Conservation (phyloP, 2,888 invertebrate genomes). For the Eristalis intricaria region DNA sequence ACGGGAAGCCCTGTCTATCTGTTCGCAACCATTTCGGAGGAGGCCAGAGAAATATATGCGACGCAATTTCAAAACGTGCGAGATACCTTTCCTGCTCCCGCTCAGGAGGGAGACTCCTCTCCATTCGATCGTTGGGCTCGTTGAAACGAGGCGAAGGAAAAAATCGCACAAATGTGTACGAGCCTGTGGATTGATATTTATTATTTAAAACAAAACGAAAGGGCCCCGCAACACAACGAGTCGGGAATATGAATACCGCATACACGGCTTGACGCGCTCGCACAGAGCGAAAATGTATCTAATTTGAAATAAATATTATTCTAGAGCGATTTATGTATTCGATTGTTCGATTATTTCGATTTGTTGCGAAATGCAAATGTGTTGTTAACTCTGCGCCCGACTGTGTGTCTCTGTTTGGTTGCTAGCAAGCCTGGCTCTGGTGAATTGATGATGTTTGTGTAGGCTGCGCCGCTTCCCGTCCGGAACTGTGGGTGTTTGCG, state of each 20-base stretch:
- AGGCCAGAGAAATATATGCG: constrained; percentile 48
- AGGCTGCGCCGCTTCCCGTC: background rate
- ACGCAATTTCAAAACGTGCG: constrained; percentile 57
- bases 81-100: constrained; percentile 52
- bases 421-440: background rate
- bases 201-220: constrained; percentile 7
- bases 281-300: constrained; percentile 33
- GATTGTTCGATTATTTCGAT: constrained; percentile 25
- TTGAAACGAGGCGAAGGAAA: too few relatives aligned
- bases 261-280: background rate
- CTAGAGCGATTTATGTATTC: constrained; percentile 35
- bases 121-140: constrained; percentile 18
- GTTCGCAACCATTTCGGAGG: constrained; percentile 32
- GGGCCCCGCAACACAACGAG: background rate
- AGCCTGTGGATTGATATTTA: constrained; percentile 37
- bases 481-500: background rate
- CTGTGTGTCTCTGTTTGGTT: background rate
- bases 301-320: constrained; percentile 62
- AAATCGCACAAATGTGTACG: constrained; percentile 8
- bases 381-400: background rate
- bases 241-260: background rate
- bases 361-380: constrained; percentile 12
- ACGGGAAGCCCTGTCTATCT: constrained; percentile 58
- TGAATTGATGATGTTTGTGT: background rate
- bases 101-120: constrained; percentile 10